These are phyloP conservation scores for Sebastes diploproa DNA, from an alignment of 2,797 vertebrate species.

Conservation along the genomic window DNA sequence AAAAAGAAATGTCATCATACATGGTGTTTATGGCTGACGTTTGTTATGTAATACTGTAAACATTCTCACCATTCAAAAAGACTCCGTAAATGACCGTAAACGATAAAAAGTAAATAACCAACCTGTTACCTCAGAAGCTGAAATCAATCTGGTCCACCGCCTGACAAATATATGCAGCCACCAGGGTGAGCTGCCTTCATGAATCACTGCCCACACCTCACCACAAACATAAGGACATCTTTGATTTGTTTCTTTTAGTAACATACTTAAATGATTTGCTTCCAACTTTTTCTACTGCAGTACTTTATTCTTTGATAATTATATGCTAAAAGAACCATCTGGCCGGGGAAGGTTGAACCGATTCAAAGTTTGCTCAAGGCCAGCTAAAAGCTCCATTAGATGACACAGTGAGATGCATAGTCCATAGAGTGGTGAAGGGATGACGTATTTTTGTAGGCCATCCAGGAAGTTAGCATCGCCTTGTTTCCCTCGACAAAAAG, in stretches of 20 bases:
- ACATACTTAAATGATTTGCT: neutral
- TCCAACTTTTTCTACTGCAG: neutral
- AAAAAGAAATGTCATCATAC: too few species aligned
- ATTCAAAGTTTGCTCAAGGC: neutral
- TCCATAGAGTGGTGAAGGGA: too few species aligned
- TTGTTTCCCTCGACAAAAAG: too few species aligned
- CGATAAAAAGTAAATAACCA: neutral
- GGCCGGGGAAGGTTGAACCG: neutral
- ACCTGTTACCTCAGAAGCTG: neutral
- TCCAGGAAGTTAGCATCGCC: too few species aligned
- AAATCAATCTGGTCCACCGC: neutral
- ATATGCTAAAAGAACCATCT: neutral
- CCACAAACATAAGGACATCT: neutral
- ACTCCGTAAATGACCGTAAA: too few species aligned
- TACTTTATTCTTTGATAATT: neutral
- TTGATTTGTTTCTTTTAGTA: neutral
- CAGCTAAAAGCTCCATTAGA: neutral
- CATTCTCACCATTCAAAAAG: neutral
- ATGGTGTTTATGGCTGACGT: neutral
- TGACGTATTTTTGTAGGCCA: too few species aligned
- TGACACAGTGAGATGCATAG: neutral
- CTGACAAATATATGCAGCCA: neutral
- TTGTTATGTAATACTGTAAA: neutral
- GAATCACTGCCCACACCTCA: neutral
- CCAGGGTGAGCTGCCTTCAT: neutral